phyloP scores from a whole-genome alignment of 2,797 vertebrate species.

The Argya squamiceps region DNA sequence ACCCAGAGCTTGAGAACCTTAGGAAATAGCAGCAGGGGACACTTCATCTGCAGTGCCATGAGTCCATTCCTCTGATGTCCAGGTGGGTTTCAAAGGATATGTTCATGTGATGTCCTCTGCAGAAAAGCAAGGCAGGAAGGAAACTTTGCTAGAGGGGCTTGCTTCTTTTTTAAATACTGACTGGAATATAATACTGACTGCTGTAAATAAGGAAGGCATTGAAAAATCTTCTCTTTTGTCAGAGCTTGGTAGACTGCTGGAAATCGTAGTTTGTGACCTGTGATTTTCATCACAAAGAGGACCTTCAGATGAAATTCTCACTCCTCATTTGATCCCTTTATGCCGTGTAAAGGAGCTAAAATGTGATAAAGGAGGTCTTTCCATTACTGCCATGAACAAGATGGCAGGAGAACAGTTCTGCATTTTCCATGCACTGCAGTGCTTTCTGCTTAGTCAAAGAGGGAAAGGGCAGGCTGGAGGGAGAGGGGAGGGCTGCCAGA shows the following conservation, averaged over 20 bases:
- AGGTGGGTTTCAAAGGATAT: not conserved
- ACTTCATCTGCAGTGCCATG: not conserved
- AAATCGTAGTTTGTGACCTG: not conserved
- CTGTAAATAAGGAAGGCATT: not conserved
- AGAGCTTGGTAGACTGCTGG: not conserved
- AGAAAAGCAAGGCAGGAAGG: not conserved
- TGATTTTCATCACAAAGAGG: not conserved
- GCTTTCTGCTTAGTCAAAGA: not conserved
- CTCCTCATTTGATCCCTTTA: not conserved
- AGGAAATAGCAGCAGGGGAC: not conserved
- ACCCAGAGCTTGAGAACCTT: not conserved
- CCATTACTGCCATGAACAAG: not conserved
- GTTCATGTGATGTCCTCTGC: not conserved
- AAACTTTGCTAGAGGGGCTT: not conserved
- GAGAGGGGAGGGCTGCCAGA: not conserved
- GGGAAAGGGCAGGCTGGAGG: not conserved
- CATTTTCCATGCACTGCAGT: fast-evolving
- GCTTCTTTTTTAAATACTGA: fast-evolving
- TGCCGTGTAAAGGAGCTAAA: not conserved
- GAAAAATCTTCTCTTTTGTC: not conserved
- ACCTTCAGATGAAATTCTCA: not conserved
- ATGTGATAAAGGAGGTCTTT: not conserved
- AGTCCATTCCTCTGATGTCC: not conserved
- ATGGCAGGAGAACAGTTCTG: not conserved
- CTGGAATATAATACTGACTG: not conserved